phyloP scores from a whole-genome alignment of 2,888 invertebrate genomes.

The Chesias legatella region DNA sequence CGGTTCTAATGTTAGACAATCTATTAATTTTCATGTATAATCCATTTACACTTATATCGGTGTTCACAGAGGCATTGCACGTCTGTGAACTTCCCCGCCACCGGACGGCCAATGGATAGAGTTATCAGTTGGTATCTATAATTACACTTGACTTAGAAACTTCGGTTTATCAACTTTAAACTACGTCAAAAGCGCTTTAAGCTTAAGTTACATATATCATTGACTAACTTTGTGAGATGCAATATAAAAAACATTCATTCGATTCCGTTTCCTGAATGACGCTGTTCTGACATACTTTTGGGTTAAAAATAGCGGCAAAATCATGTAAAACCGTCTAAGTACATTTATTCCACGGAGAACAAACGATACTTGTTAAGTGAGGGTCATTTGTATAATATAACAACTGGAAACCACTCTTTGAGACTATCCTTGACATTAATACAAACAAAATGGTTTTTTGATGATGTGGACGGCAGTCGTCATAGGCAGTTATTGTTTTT shows the following conservation, averaged over 20 bases:
- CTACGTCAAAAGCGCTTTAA: too few relatives aligned
- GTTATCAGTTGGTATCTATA: constrained; percentile 1
- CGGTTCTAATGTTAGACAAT: constrained; percentile 14
- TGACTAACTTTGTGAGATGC: too few relatives aligned
- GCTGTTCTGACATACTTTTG: not conserved
- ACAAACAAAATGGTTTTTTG: too few relatives aligned
- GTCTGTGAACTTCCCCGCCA: constrained; percentile 37
- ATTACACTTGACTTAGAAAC: constrained; percentile 8
- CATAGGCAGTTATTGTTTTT: too few relatives aligned
- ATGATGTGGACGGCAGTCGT: too few relatives aligned
- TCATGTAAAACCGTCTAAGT: constrained; percentile 40
- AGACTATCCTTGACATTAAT: constrained; percentile 15
- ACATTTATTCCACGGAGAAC: constrained; percentile 44
- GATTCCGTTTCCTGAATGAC: too few relatives aligned
- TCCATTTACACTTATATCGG: constrained; percentile 1
- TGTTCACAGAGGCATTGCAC: constrained; percentile 18
- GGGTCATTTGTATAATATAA: constrained; percentile 63
- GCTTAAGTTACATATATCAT: too few relatives aligned
- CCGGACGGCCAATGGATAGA: constrained; percentile 13
- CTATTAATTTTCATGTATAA: too few relatives aligned
- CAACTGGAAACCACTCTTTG: constrained; percentile 31
- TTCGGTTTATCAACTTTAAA: not conserved
- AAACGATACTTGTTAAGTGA: constrained; percentile 62
- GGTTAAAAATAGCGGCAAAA: constrained; percentile 22
- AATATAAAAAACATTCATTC: too few relatives aligned